phyloP scores from a whole-genome alignment of 2,888 invertebrate species.

The Laspeyria flexula region DNA sequence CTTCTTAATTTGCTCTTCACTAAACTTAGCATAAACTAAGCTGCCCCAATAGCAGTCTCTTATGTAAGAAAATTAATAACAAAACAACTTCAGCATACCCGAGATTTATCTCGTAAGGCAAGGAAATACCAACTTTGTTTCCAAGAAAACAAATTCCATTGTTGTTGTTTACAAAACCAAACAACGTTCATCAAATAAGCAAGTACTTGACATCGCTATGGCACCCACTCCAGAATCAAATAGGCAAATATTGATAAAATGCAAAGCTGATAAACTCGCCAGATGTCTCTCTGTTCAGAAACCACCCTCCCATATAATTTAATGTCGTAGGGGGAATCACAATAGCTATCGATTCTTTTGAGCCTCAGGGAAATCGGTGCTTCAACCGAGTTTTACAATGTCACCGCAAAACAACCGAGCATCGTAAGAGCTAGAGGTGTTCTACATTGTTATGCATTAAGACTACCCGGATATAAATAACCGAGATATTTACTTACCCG shows the following conservation, averaged over 20 bases:
- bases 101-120: too few species aligned
- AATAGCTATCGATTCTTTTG: slow-evolving; percentile 77
- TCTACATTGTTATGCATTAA: slow-evolving; percentile 39
- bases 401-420: slow-evolving; percentile 59
- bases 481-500: slow-evolving; percentile 37
- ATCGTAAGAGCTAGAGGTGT: slow-evolving; percentile 21
- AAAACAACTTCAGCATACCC: too few species aligned
- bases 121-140: too few species aligned
- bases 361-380: slow-evolving; percentile 66
- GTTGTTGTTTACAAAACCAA: slow-evolving; percentile 17
- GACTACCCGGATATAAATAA: slow-evolving; percentile 32
- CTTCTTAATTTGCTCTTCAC: too few species aligned
- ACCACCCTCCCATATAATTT: slow-evolving; percentile 75
- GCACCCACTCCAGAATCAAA: slow-evolving; percentile 65
- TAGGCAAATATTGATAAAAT: slow-evolving; percentile 78
- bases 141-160: background rate
- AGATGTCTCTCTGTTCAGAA: slow-evolving; percentile 67
- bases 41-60: too few species aligned
- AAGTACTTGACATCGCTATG: slow-evolving; percentile 34
- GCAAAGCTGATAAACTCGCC: slow-evolving; percentile 71
- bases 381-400: slow-evolving; percentile 60
- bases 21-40: too few species aligned
- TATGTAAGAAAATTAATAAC: too few species aligned
- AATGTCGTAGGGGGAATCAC: slow-evolving; percentile 75
- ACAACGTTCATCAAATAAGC: slow-evolving; percentile 20